Percentiles rank a stretch among this genome's conserved stretches.
Evolutionary conservation across 2,888 invertebrate genomes (phyloP).

Genomic region (Platerodrilus igneus): DNA sequence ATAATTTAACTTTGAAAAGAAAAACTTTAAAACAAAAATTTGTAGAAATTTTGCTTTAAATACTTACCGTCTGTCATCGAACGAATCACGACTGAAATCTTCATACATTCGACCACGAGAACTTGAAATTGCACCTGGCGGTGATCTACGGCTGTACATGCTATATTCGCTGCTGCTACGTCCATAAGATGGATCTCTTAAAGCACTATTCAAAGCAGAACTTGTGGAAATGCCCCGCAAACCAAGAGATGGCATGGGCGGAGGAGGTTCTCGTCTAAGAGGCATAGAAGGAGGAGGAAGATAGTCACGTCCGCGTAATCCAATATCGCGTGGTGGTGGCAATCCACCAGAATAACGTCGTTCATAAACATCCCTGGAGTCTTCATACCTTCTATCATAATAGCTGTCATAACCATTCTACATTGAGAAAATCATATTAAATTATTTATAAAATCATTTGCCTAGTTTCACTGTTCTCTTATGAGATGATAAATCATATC

Average conservation of each 20-base stretch:
- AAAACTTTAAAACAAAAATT: too few species aligned
- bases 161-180: conserved; percentile 61
- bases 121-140: conserved; percentile 52
- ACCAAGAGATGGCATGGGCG: conserved; percentile 60
- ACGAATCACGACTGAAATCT: conserved; percentile 83
- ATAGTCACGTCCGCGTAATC: conserved; percentile 54
- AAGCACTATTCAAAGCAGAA: conserved; percentile 58
- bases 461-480: too few species aligned
- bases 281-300: conserved; percentile 70
- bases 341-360: conserved; percentile 66
- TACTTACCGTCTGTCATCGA: conserved; percentile 76
- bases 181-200: conserved; percentile 61
- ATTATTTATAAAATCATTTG: too few species aligned
- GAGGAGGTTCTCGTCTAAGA: conserved; percentile 69
- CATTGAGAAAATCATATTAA: conserved; percentile 3
- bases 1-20: too few species aligned
- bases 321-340: conserved; percentile 50
- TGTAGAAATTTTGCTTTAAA: too few species aligned
- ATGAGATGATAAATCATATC: too few species aligned
- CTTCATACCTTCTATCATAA: conserved; percentile 77
- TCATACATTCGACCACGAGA: conserved; percentile 67
- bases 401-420: conserved; percentile 73
- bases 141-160: conserved; percentile 80
- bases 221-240: conserved; percentile 56
- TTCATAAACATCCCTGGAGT: conserved; percentile 75